Evolutionary conservation across 2,888 invertebrate genomes (phyloP), one percentile per base, ranked within the genome.

Genomic region (Drosophila mimetica): DNA sequence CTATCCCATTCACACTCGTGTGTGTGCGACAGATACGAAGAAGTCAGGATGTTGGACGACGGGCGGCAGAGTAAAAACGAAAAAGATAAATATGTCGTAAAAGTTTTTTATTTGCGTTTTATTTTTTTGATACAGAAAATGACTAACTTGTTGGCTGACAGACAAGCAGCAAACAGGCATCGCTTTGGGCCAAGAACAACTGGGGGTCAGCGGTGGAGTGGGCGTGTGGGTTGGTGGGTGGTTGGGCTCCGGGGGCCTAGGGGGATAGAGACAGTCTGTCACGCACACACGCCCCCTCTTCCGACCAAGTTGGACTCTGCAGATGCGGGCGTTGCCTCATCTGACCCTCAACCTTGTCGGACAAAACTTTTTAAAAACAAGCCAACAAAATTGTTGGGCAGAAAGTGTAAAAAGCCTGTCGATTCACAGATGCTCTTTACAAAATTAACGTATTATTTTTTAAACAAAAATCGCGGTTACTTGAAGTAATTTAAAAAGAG

Each of bases 91-190:
- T 86, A 83, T 86, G 84, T 88, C 88, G 88, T 83, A 83, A 83
- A 88, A 83, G 86, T 83, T 88, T 88, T 83, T 83, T 88, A 86
- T 88, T 86, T 86, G 84, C 84, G 84, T 79, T 88, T 88, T 84
- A 84, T 83, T 44, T 79, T 75, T 88, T 79, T 86, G 86, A 86
- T 79, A 79, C 83, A 76, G 84, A 71, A 86, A 86, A 83, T 88
- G 86, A 86, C 88, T 85, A 82, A 85, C 82, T 83, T 82, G 82
- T 87, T 85, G 82, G 72, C 79, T 63, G 76, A 73, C 82, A 84
- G 73, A 50, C 61, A 36, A 66, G 65, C 74, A 39, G 70, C 70
- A 58, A 72, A 61, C 72, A 63, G 64, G 63, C 70, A 70, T 30
- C 63, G 67, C 70, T 51, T 53, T 39, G 50, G 60, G 63, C 63